These are phyloP conservation scores for Alces alces DNA, from an alignment of 2,113 vertebrate genomes.

Conservation along the genomic window DNA sequence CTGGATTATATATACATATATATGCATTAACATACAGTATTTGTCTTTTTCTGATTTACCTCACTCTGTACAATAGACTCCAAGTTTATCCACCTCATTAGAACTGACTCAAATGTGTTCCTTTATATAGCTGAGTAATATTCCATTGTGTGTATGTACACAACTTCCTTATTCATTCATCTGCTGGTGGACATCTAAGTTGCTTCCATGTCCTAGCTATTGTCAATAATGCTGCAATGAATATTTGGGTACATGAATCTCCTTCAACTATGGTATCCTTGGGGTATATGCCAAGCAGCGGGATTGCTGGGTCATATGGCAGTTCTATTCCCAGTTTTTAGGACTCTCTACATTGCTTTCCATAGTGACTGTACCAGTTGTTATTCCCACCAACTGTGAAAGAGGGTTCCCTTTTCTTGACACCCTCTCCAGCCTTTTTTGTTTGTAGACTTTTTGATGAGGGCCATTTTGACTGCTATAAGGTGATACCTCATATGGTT, in stretches of 20 bases:
- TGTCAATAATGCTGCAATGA: background rate
- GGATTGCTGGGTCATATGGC: background rate
- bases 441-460: background rate
- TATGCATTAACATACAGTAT: background rate
- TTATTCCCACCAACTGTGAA: background rate
- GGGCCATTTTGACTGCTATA: background rate
- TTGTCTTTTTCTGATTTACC: background rate
- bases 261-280: background rate
- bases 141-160: background rate
- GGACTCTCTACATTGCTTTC: background rate
- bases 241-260: background rate
- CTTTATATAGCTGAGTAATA: background rate
- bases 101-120: background rate
- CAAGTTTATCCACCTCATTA: background rate
- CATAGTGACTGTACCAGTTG: background rate
- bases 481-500: background rate
- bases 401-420: background rate
- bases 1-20: background rate
- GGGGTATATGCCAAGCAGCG: background rate
- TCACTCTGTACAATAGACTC: background rate
- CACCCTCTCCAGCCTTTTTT: background rate
- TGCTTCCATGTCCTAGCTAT: background rate
- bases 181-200: background rate
- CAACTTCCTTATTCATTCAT: background rate
- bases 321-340: background rate